These are phyloP conservation scores for Atlantisia rogersi DNA, from an alignment of 2,113 vertebrate genomes.

Conservation along the genomic window DNA sequence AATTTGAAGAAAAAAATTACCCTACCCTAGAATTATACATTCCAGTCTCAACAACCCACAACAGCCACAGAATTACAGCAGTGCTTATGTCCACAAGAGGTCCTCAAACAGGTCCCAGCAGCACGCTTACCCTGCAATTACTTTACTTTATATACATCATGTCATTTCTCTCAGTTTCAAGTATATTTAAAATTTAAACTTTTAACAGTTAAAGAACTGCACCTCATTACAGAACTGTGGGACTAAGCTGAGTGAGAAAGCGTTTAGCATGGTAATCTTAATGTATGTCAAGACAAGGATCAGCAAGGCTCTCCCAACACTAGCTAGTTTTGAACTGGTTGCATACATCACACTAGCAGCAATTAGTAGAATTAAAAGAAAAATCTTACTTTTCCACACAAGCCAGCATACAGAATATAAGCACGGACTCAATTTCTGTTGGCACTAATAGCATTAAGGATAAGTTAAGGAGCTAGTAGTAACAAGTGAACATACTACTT, in stretches of 20 bases:
- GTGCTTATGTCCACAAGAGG: neutral
- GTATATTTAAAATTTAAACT: neutral
- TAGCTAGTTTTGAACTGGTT: neutral
- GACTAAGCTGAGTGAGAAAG: neutral
- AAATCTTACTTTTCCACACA: neutral
- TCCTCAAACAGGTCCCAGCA: neutral
- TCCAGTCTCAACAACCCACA: neutral
- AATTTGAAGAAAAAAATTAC: neutral
- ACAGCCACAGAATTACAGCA: conserved; percentile 39
- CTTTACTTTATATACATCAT: neutral
- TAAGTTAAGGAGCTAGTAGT: neutral
- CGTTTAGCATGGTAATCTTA: neutral
- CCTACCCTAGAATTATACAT: conserved; percentile 2
- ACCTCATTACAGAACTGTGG: neutral
- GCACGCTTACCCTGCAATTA: neutral
- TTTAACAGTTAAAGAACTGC: neutral
- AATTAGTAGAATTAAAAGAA: neutral
- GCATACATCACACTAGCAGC: neutral
- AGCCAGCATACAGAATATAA: neutral
- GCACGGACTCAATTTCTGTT: neutral
- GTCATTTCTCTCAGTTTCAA: neutral
- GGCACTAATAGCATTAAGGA: neutral
- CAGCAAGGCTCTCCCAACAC: neutral
- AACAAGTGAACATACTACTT: neutral
- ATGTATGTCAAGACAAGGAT: neutral